phyloP scores from a whole-genome alignment of 2,797 vertebrate genomes.

The Myotis daubentonii region DNA sequence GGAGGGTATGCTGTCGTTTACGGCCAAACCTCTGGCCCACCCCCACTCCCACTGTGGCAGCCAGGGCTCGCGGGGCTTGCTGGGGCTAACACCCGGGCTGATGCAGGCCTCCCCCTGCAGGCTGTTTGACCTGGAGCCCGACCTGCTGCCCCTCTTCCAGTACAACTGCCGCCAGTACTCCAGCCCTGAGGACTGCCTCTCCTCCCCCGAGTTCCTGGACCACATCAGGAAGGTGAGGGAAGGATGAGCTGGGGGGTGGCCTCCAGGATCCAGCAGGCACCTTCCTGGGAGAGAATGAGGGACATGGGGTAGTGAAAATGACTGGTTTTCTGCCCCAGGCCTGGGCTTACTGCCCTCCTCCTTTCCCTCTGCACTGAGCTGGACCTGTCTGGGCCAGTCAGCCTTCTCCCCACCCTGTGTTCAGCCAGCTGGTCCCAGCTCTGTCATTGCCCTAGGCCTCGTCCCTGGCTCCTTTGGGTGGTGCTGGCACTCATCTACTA shows the following conservation, averaged over 20 bases:
- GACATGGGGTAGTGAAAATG: not conserved
- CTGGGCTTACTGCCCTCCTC: not conserved
- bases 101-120: slow-evolving; percentile 81
- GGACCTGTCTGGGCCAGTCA: not conserved
- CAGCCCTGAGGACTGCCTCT: slow-evolving; percentile 93
- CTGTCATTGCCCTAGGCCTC: not conserved
- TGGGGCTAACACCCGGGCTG: not conserved
- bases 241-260: not conserved
- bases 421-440: not conserved
- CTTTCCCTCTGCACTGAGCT: not conserved
- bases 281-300: not conserved
- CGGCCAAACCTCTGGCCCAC: not conserved
- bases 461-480: not conserved
- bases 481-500: not conserved
- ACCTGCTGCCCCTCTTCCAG: slow-evolving; percentile 92
- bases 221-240: slow-evolving; percentile 95
- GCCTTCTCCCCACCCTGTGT: not conserved
- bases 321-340: not conserved
- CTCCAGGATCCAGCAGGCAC: not conserved
- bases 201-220: slow-evolving; percentile 94
- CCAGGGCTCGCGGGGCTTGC: fast-evolving
- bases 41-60: not conserved
- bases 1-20: not conserved
- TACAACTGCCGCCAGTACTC: slow-evolving; percentile 91
- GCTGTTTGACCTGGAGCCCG: slow-evolving; percentile 95